Percentiles rank a stretch among this genome's conserved stretches.
Conservation (phyloP, 2,888 invertebrate species). For the Folsomia manolachei region DNA sequence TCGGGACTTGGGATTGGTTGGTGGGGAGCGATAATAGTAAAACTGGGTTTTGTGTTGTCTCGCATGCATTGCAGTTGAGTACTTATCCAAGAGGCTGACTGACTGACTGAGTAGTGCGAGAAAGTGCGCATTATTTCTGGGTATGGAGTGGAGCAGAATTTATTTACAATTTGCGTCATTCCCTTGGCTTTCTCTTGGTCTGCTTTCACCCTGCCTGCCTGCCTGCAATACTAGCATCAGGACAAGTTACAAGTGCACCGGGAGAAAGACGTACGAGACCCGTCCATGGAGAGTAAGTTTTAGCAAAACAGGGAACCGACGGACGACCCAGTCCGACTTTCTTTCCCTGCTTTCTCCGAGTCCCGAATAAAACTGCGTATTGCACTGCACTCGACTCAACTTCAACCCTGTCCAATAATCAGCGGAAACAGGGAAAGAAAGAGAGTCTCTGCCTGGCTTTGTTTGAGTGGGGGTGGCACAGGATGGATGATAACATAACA, state of each 20-base stretch:
- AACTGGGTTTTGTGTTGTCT: background rate
- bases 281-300: background rate
- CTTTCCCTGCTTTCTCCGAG: background rate
- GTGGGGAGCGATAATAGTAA: background rate
- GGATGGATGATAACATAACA: background rate
- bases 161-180: constrained; percentile 7
- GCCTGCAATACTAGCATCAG: too few relatives aligned
- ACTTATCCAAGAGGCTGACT: background rate
- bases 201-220: background rate
- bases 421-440: too few relatives aligned
- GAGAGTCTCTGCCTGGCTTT: too few relatives aligned
- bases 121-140: background rate
- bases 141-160: background rate
- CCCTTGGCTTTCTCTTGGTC: background rate
- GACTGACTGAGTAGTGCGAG: background rate
- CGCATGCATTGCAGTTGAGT: background rate
- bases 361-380: background rate
- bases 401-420: background rate
- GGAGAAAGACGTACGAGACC: background rate
- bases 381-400: background rate
- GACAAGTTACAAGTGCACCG: background rate
- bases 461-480: background rate
- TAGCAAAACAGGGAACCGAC: background rate
- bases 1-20: too few relatives aligned
- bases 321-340: background rate